Base-by-base conservation (phyloP, 2,113 vertebrate species). In the Thinocorus orbignyianus region DNA sequence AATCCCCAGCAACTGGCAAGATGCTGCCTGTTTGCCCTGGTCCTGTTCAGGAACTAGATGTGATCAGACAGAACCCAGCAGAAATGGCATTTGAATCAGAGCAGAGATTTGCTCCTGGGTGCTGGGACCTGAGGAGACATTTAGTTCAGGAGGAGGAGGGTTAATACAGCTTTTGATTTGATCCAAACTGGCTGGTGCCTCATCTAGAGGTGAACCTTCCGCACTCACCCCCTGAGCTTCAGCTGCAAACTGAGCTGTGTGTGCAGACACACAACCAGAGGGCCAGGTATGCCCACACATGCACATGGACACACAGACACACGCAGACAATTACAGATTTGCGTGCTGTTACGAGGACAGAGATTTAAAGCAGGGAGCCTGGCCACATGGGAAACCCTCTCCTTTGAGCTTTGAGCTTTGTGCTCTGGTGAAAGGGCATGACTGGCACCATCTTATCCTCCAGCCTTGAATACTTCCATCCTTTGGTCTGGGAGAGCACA, bases 251-350 rank as follows among this genome's bases (percentile, higher is more conserved):
- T 17, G n/a, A 52, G 49, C 93, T 62, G 15, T 31, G 15, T 31
- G 33, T n/a, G n/a, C 65, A 31, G 71, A 17, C 58, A 48, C 0
- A 0, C 51, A 61, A 3, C 10, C 37, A 12, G 74, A 19, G 35
- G 7, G 5, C 44, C 77, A 22, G 54, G 61, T 24, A 9, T 7
- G 41, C 26, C 35, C 33, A 22, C 4, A 17, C 41, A 7, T 10
- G 48, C 35, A 31, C 33, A 22, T 7, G 17, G 35, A 17, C 2
- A 3, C 39, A 15, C 20, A 3, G 3, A 23, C 8, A 48, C 35
- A 30, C 20, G 6, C 39, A 7, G 11, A 44, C 16, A n/a, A 12
- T 14, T 49, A 46, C 39, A 3, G 0, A 20, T 81, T 42, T 1
- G 1, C 41, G 15, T 6, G 19, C 58, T 51, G 41, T n/a, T 64